Evolutionary conservation across 2,797 vertebrate genomes (phyloP).

Genomic region (Coluber constrictor): DNA sequence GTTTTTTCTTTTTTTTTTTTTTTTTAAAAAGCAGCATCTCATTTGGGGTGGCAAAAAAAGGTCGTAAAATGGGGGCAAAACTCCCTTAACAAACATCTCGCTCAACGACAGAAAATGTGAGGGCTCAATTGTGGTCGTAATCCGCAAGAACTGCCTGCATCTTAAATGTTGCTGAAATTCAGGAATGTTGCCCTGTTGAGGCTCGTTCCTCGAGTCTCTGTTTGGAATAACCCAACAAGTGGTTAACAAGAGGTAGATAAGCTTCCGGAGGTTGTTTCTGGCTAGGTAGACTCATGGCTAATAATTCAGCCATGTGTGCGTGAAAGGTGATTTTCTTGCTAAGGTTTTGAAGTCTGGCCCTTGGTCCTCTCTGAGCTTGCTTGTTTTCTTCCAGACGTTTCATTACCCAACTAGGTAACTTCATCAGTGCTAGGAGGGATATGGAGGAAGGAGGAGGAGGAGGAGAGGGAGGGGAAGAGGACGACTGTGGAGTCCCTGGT

Average conservation of each 20-base stretch:
- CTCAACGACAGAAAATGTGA: too few relatives aligned
- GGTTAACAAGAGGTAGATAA: neutral
- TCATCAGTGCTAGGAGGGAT: too few relatives aligned
- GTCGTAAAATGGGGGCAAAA: too few relatives aligned
- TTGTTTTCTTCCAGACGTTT: too few relatives aligned
- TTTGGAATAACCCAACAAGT: neutral
- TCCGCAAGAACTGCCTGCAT: neutral
- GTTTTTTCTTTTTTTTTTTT: rapidly evolving
- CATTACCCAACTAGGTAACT: too few relatives aligned
- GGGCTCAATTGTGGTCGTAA: too few relatives aligned
- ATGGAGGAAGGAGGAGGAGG: too few relatives aligned
- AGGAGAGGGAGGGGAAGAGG: too few relatives aligned
- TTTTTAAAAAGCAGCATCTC: neutral
- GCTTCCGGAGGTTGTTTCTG: neutral
- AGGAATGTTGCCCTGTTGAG: neutral
- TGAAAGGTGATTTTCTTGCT: neutral
- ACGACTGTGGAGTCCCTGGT: too few relatives aligned
- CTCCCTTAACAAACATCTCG: too few relatives aligned
- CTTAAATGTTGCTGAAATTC: neutral
- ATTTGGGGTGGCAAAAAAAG: neutral
- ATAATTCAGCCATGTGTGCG: neutral
- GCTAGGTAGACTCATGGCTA: neutral
- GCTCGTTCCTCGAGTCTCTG: neutral
- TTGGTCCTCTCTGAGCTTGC: too few relatives aligned
- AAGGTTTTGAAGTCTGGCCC: too few relatives aligned